Percentiles rank a stretch among this genome's conserved stretches.
These are phyloP conservation scores for Pomacea maculata DNA, from an alignment of 1,140 invertebrate species.

Conservation along the genomic window DNA sequence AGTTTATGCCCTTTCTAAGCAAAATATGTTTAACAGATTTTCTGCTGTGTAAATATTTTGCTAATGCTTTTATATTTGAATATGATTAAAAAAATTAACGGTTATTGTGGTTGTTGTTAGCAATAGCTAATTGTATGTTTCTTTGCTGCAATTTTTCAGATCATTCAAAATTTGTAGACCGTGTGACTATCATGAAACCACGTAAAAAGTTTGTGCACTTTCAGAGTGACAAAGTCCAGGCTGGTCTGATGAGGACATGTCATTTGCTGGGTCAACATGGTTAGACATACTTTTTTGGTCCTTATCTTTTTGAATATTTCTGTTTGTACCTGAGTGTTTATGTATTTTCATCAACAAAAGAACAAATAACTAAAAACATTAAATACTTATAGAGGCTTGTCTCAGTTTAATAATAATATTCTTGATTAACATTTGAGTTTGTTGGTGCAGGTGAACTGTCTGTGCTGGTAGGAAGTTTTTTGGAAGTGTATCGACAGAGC, in stretches of 20 bases:
- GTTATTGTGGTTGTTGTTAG: not conserved
- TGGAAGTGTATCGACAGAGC: slow-evolving; percentile 18
- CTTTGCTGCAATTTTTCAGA: not conserved
- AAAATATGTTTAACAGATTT: too few relatives aligned
- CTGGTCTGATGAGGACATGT: not conserved
- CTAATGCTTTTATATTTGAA: too few relatives aligned
- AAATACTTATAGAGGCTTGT: too few relatives aligned
- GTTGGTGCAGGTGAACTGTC: slow-evolving; percentile 6
- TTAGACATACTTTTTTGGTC: not conserved
- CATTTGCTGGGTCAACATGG: slow-evolving; percentile 5
- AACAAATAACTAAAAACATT: too few relatives aligned
- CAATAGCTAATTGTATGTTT: not conserved
- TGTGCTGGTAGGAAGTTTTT: slow-evolving; percentile 11
- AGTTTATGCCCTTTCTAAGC: too few relatives aligned
- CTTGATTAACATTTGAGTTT: not conserved
- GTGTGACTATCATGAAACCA: slow-evolving; percentile 16
- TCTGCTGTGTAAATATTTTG: too few relatives aligned
- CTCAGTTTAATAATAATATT: too few relatives aligned
- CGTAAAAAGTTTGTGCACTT: slow-evolving; percentile 21
- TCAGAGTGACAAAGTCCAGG: slow-evolving; percentile 6
- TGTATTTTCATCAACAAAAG: too few relatives aligned
- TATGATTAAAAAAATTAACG: too few relatives aligned
- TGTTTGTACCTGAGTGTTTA: too few relatives aligned
- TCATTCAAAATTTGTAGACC: slow-evolving; percentile 7
- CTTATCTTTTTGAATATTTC: too few relatives aligned